Base-by-base conservation (phyloP, 2,888 invertebrate genomes). In the Iselma pallidipennis region DNA sequence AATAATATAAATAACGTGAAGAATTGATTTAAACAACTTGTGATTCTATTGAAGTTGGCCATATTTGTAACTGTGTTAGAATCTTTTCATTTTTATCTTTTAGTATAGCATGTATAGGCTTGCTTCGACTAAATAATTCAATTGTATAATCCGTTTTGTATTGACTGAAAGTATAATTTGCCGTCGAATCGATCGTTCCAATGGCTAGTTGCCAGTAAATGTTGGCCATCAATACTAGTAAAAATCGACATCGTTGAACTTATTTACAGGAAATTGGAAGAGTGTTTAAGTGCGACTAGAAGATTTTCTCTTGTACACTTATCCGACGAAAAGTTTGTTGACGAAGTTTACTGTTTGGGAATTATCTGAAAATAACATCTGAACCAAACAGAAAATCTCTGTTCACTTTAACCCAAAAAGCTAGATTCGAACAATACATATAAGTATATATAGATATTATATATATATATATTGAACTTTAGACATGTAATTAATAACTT, bases 401-500 rank as follows among this genome's bases (percentile, higher is more conserved):
- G 45, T 45, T 45, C 12, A 21, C 9, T 19, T 45, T 45, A 45
- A 12, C 45, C 21, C 21, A 45, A 45, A 45, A 45, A 21, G 21
- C 45, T 12, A 45, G 10, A 45, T 23, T 23, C 12, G 12, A 45
- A 45, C 45, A 45, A 23, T 23, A 4, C n/a, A 21, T 12, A 2
- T 42, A n/a, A n/a, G 5, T 19, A n/a, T 5, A 5, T 16, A 14
- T n/a, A 51, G 31, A 14, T 59, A 25, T 10, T 42, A 65, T 66
- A 64, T 60, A 63, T 64, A 64, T 60, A 60, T 66, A 66, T 67
- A 71, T 71, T 67, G 68, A 66, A 70, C 67, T 69, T 61, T 65
- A 67, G 64, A 67, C 53, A 61, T 65, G 70, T 66, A 72, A 72
- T 72, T 73, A 73, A 71, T 72, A 71, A 71, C 68, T 73, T 72